Evolutionary conservation across 1,140 invertebrate species (phyloP).

Genomic region (Teleopsis dalmanni): DNA sequence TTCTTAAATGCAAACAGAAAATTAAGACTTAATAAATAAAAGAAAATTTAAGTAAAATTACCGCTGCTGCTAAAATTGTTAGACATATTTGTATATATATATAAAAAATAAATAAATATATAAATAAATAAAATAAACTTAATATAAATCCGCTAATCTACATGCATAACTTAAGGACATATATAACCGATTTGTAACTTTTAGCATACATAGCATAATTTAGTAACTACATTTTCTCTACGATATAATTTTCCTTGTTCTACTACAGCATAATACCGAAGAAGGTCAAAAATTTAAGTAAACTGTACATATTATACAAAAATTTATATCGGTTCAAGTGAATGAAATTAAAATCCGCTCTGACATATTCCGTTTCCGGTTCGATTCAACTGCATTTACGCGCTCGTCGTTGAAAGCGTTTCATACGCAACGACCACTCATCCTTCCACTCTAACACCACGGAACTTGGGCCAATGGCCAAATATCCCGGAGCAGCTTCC

Average conservation of each 20-base stretch:
- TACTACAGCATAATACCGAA: constrained; percentile 41
- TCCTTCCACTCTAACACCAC: constrained; percentile 90
- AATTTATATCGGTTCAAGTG: constrained; percentile 43
- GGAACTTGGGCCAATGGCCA: constrained; percentile 77
- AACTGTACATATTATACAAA: constrained; percentile 46
- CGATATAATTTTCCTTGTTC: background rate
- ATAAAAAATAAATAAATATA: no score
- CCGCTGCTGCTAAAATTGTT: no score
- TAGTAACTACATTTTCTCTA: background rate
- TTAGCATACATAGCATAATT: no score
- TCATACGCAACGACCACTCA: constrained; percentile 87
- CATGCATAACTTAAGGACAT: no score
- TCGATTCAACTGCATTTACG: constrained; percentile 53
- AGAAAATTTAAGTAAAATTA: no score
- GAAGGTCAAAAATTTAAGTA: constrained; percentile 44
- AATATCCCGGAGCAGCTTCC: constrained; percentile 57
- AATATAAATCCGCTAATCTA: no score
- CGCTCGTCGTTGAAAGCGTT: constrained; percentile 74
- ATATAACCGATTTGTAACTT: no score
- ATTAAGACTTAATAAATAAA: no score
- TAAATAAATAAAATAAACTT: no score
- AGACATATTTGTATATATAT: no score
- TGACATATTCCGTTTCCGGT: constrained; percentile 45
- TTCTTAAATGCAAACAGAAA: no score
- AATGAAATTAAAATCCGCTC: constrained; percentile 44